These are phyloP conservation scores for Cheilosia vernalis DNA, from an alignment of 2,888 invertebrate genomes.

Conservation along the genomic window DNA sequence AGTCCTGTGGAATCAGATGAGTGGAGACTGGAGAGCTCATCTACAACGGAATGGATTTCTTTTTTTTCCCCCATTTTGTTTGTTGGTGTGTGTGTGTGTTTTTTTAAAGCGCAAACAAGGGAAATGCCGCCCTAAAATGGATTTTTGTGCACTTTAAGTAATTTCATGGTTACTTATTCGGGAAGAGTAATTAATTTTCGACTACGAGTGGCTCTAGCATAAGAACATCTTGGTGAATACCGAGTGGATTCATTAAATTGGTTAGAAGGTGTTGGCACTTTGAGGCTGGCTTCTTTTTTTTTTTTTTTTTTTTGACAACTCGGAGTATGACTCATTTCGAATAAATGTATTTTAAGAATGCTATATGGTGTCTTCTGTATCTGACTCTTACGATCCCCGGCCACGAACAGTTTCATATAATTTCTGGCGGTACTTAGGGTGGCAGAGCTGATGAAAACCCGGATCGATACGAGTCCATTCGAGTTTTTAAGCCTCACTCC, in stretches of 20 bases:
- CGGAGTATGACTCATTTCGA: too few relatives aligned
- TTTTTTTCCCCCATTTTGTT: background rate
- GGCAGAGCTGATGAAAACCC: too few relatives aligned
- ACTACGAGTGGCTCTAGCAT: constrained; percentile 28
- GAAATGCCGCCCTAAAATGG: constrained; percentile 29
- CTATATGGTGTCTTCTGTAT: too few relatives aligned
- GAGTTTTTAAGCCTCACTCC: too few relatives aligned
- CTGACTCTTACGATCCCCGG: too few relatives aligned
- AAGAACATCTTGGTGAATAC: constrained; percentile 17
- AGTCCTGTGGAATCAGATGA: constrained; percentile 17
- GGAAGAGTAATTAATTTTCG: constrained; percentile 66
- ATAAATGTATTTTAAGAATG: too few relatives aligned
- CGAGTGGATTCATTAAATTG: constrained; percentile 37
- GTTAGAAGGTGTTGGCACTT: constrained; percentile 22
- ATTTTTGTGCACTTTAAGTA: constrained; percentile 47
- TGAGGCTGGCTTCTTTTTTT: background rate
- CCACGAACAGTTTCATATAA: too few relatives aligned
- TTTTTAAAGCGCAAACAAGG: constrained; percentile 45
- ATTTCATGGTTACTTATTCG: constrained; percentile 58
- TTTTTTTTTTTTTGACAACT: background rate
- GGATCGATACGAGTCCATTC: too few relatives aligned
- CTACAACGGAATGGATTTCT: background rate
- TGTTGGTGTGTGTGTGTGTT: background rate
- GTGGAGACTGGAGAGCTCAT: background rate
- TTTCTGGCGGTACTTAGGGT: too few relatives aligned